phyloP scores from a whole-genome alignment of 2,888 invertebrate species.

The Zhuqinia jingwanae region DNA sequence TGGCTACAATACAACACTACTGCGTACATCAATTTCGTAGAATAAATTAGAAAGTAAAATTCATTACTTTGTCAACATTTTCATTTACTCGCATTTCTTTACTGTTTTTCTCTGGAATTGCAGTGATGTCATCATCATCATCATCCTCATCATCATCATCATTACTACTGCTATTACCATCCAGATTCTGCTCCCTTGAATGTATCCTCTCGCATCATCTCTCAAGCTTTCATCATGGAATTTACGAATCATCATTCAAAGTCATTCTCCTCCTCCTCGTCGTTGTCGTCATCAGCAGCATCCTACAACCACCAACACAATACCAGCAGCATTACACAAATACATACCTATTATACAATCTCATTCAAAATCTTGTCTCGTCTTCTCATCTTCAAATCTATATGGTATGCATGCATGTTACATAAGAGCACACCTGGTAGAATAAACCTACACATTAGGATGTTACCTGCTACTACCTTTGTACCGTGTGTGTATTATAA shows the following conservation, averaged over 20 bases:
- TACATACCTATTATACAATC: too few relatives aligned
- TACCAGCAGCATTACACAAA: background rate
- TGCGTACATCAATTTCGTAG: too few relatives aligned
- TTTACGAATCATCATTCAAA: conserved; percentile 62
- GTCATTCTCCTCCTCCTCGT: conserved; percentile 23
- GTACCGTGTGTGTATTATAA: too few relatives aligned
- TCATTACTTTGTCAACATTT: conserved; percentile 12
- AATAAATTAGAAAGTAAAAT: too few relatives aligned
- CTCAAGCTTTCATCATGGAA: background rate
- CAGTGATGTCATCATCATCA: background rate
- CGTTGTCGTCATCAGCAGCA: background rate
- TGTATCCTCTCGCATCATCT: background rate
- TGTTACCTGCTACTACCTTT: too few relatives aligned
- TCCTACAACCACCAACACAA: background rate
- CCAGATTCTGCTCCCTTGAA: background rate
- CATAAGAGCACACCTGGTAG: too few relatives aligned
- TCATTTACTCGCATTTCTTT: background rate
- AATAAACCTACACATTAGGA: too few relatives aligned
- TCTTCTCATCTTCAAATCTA: background rate
- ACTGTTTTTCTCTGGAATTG: background rate
- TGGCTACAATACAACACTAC: background rate
- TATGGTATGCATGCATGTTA: too few relatives aligned
- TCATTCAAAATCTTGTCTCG: background rate
- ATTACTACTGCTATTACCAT: background rate
- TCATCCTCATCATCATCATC: background rate